Base-by-base conservation (phyloP, 2,888 invertebrate species). In the Pseudolycoriella hygida region DNA sequence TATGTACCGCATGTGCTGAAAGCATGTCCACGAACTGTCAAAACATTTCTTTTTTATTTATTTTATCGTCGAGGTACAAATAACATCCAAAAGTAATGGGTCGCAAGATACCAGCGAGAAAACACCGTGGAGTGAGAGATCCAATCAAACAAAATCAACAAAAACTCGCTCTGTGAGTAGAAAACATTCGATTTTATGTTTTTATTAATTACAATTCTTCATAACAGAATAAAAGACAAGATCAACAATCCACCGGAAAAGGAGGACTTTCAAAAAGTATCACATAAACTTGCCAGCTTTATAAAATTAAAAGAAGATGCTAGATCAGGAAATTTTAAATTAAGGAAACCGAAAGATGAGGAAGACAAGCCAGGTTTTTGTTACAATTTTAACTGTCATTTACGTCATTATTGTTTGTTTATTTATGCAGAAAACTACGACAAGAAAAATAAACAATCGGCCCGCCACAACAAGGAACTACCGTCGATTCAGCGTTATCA, bases 31-130 rank as follows among this genome's bases (percentile, higher is more conserved):
- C n/a, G n/a, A n/a, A n/a, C n/a, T n/a, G n/a, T n/a, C n/a, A n/a
- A n/a, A n/a, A n/a, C n/a, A n/a, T n/a, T n/a, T n/a, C n/a, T n/a
- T n/a, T n/a, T n/a, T n/a, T n/a, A n/a, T n/a, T n/a, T n/a, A n/a
- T n/a, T n/a, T n/a, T n/a, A n/a, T n/a, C 25, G 8, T 25, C 8
- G 25, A 25, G 25, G 25, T 6, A 25, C 8, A 25, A 25, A 25
- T 25, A 25, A 25, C 25, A 25, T n/a, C n/a, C n/a, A n/a, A n/a
- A n/a, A 25, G 34, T 40, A 46, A 46, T 80, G 78, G 76, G 77
- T 41, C 67, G 85, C 42, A 86, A 85, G 73, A 86, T 86, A 57
- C 85, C 85, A 19, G 80, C 79, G 19, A 77, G 80, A 53, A 86
- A 84, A 60, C 86, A 86, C 56, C 73, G 74, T 50, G 83, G 82